A percentile compares a stretch with the other conserved stretches of the same genome.
Conservation (phyloP, 2,888 invertebrate genomes). For the Trachelus iudaicus region DNA sequence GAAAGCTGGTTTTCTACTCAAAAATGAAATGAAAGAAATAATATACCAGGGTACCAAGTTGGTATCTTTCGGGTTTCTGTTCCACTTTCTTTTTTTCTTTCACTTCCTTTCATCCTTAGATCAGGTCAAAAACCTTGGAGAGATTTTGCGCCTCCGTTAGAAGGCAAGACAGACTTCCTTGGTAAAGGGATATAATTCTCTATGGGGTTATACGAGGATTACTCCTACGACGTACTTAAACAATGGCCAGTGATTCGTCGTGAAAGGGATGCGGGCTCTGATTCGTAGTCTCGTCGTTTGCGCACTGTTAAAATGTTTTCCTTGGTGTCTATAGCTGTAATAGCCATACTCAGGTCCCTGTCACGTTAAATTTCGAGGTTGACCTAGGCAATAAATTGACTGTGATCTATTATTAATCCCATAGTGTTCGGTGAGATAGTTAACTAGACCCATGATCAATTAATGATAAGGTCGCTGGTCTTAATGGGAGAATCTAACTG, state of each 20-base stretch:
- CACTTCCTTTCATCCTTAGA: neutral
- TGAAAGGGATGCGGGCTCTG: neutral
- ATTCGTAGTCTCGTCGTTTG: neutral
- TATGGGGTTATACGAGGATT: neutral
- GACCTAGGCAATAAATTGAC: neutral
- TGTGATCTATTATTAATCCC: neutral
- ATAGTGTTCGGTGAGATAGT: neutral
- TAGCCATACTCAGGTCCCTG: neutral
- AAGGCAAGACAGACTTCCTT: neutral
- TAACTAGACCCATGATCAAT: neutral
- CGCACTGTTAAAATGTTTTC: neutral
- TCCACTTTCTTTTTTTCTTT: neutral
- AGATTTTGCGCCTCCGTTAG: neutral
- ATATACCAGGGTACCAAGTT: neutral
- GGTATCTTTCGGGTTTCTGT: neutral
- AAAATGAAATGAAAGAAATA: neutral
- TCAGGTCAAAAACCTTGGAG: neutral
- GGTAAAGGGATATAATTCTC: neutral
- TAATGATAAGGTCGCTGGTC: neutral
- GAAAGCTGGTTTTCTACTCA: neutral
- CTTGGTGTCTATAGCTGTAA: neutral
- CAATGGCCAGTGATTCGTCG: neutral
- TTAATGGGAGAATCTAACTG: neutral
- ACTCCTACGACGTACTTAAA: neutral
- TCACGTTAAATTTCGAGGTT: neutral